Evolutionary conservation across 2,797 vertebrate genomes (phyloP).

Genomic region (Anolis apletophallus): DNA sequence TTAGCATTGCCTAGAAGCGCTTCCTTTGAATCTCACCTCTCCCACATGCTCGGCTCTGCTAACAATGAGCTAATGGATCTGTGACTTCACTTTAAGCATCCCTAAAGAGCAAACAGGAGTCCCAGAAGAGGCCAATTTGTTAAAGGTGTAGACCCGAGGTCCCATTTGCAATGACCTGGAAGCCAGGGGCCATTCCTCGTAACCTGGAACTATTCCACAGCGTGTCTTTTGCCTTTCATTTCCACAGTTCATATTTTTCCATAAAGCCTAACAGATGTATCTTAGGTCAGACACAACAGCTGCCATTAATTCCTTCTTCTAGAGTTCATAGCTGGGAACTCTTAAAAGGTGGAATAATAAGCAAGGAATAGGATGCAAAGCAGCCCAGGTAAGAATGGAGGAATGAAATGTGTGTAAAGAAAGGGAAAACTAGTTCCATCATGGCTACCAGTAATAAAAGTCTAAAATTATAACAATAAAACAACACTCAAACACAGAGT

Average conservation of each 20-base stretch:
- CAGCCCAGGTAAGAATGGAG: background rate
- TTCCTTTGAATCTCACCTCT: background rate
- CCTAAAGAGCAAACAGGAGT: background rate
- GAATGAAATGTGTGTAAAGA: background rate
- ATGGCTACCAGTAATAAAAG: too few species aligned
- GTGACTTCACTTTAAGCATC: background rate
- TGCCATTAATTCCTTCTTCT: background rate
- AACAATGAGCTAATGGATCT: conserved; percentile 43
- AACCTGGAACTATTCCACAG: background rate
- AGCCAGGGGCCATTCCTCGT: conserved; percentile 5
- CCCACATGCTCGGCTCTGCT: background rate
- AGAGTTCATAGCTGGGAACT: background rate
- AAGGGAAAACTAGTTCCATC: background rate
- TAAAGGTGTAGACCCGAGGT: background rate
- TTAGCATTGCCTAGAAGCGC: background rate
- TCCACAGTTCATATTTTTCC: background rate
- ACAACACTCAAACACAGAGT: too few species aligned
- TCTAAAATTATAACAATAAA: too few species aligned
- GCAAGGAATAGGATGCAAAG: background rate
- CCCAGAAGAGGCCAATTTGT: conserved; percentile 17
- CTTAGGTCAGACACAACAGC: background rate
- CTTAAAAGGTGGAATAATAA: background rate
- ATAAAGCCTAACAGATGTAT: background rate
- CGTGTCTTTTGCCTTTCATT: conserved; percentile 5
- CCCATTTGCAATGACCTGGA: conserved; percentile 23